Evolutionary conservation across 2,113 vertebrate species (phyloP).

Genomic region (Salvelinus alpinus): DNA sequence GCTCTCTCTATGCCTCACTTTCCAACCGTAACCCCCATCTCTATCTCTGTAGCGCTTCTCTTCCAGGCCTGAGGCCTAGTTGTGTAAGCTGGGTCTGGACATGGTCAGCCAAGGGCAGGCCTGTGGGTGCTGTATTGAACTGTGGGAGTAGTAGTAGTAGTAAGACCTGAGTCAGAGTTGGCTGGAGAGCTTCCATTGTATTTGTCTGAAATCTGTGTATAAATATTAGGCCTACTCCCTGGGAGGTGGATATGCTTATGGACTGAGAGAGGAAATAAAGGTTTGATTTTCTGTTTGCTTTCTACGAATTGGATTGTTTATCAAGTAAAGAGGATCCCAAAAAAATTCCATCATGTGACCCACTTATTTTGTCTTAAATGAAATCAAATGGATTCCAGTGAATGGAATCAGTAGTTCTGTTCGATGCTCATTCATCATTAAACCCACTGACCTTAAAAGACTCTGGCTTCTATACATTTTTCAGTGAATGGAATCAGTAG

Average conservation of each 20-base stretch:
- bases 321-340: neutral
- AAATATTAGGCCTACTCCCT: constrained; percentile 4
- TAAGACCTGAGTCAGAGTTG: neutral
- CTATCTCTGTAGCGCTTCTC: no score
- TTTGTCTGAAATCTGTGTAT: neutral
- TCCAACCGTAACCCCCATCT: neutral
- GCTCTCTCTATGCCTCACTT: neutral
- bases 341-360: neutral
- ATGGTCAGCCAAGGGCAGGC: neutral
- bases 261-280: constrained; percentile 48
- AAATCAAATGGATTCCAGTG: no score
- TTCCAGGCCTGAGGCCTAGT: neutral
- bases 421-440: no score
- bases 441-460: no score
- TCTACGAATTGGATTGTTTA: neutral
- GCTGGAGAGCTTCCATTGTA: neutral
- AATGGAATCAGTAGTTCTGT: no score
- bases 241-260: constrained; percentile 31
- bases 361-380: no score
- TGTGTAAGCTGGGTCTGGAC: neutral
- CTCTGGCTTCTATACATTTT: no score
- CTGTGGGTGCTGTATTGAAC: neutral
- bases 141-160: constrained; percentile 10
- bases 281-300: constrained; percentile 52
- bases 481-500: no score